A percentile compares a stretch with the other conserved stretches of the same genome.
Conservation (phyloP, 2,888 invertebrate species). For the Microdon myrmicae region DNA sequence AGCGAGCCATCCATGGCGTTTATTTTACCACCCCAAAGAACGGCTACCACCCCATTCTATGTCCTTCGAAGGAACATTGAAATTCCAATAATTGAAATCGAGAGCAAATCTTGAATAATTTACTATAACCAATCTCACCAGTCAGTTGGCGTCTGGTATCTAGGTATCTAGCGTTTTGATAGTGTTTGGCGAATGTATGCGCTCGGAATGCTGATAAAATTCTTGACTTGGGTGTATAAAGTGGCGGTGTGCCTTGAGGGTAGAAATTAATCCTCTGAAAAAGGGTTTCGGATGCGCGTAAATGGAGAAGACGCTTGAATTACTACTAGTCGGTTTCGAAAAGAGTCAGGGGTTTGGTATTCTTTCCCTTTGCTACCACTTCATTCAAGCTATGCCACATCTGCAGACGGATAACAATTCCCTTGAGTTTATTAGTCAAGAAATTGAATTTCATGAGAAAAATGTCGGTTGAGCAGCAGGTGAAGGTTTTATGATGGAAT, state of each 20-base stretch:
- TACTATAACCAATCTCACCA: conserved; percentile 13
- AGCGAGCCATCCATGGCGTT: conserved; percentile 18
- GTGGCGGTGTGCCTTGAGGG: conserved; percentile 2
- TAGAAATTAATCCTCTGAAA: conserved; percentile 30
- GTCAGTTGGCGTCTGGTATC: background rate
- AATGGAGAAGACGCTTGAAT: conserved; percentile 3
- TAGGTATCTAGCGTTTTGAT: conserved; percentile 5
- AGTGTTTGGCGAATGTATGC: conserved; percentile 21
- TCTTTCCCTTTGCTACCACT: too few relatives aligned
- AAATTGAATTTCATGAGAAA: too few relatives aligned
- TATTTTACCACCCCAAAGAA: conserved; percentile 17
- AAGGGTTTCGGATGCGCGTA: conserved; percentile 35
- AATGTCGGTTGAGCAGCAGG: too few relatives aligned
- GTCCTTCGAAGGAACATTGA: conserved; percentile 25
- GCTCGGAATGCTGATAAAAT: conserved; percentile 35
- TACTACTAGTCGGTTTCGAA: too few relatives aligned
- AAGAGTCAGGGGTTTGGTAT: too few relatives aligned
- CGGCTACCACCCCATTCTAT: conserved; percentile 1
- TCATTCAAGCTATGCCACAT: too few relatives aligned
- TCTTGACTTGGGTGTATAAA: conserved; percentile 11
- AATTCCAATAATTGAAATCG: conserved; percentile 52
- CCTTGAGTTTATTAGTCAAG: too few relatives aligned
- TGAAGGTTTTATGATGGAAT: too few relatives aligned
- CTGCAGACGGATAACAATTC: too few relatives aligned
- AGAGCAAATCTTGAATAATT: conserved; percentile 51